A percentile compares a stretch with the other conserved stretches of the same genome.
Evolutionary conservation across 2,113 vertebrate species (phyloP).

Genomic region (Phrynosoma blainvillii): DNA sequence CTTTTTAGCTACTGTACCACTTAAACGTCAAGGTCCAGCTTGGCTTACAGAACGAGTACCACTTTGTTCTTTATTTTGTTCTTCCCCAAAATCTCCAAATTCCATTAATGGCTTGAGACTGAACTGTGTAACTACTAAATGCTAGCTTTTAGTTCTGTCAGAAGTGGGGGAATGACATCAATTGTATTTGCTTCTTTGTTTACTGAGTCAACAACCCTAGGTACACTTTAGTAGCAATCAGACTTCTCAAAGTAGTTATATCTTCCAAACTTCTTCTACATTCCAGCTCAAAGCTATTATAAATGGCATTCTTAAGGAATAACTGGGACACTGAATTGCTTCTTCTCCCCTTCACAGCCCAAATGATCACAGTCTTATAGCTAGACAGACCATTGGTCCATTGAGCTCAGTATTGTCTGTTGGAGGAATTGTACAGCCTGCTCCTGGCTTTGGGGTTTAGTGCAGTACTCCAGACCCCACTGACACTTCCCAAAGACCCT

Average conservation of each 20-base stretch:
- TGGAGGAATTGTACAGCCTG: too few relatives aligned
- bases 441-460: too few relatives aligned
- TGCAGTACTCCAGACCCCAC: too few relatives aligned
- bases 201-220: background rate
- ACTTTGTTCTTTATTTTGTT: background rate
- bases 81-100: too few relatives aligned
- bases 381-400: too few relatives aligned
- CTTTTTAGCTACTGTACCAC: background rate
- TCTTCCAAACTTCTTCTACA: background rate
- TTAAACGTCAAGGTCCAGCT: background rate
- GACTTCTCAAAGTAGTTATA: background rate
- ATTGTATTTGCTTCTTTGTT: background rate
- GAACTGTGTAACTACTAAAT: background rate
- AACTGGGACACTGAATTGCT: too few relatives aligned
- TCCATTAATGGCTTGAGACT: background rate
- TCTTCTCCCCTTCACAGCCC: background rate
- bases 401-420: too few relatives aligned
- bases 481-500: too few relatives aligned
- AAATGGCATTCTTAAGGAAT: background rate
- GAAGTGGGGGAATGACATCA: background rate
- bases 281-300: background rate
- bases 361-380: background rate
- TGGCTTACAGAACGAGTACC: background rate
- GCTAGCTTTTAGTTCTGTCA: background rate
- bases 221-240: background rate